phyloP scores from a whole-genome alignment of 2,888 invertebrate genomes.

The Uloborus plumipes region DNA sequence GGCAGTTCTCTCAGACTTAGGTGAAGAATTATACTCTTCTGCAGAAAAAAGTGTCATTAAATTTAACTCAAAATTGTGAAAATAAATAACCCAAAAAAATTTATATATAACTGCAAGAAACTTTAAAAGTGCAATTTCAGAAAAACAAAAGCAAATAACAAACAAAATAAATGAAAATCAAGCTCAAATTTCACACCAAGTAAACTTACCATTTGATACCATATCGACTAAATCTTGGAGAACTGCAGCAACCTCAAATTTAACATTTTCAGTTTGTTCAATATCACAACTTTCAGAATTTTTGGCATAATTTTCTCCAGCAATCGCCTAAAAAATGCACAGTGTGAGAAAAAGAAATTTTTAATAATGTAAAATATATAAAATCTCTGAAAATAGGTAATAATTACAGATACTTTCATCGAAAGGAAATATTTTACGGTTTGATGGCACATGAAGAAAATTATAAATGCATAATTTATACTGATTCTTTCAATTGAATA shows the following conservation, averaged over 20 bases:
- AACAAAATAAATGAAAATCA: background rate
- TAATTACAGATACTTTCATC: too few relatives aligned
- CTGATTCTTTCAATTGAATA: too few relatives aligned
- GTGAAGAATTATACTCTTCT: conserved; percentile 6
- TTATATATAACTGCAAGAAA: too few relatives aligned
- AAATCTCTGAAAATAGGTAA: too few relatives aligned
- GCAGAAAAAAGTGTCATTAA: background rate
- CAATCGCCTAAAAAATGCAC: background rate
- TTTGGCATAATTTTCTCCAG: background rate
- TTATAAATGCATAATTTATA: too few relatives aligned
- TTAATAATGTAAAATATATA: too few relatives aligned
- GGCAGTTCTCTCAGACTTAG: background rate
- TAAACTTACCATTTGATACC: conserved; percentile 36
- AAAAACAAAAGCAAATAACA: background rate
- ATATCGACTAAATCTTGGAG: conserved; percentile 63
- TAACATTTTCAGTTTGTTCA: conserved; percentile 23
- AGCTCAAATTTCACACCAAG: background rate
- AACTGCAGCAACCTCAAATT: conserved; percentile 49
- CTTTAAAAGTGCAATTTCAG: background rate
- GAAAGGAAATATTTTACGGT: too few relatives aligned
- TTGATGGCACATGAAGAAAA: too few relatives aligned
- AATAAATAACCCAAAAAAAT: background rate
- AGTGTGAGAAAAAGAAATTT: too few relatives aligned
- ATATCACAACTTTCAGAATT: background rate
- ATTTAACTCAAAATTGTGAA: background rate